These are phyloP conservation scores for Erynnis tages DNA, from an alignment of 2,888 invertebrate species.

Conservation along the genomic window DNA sequence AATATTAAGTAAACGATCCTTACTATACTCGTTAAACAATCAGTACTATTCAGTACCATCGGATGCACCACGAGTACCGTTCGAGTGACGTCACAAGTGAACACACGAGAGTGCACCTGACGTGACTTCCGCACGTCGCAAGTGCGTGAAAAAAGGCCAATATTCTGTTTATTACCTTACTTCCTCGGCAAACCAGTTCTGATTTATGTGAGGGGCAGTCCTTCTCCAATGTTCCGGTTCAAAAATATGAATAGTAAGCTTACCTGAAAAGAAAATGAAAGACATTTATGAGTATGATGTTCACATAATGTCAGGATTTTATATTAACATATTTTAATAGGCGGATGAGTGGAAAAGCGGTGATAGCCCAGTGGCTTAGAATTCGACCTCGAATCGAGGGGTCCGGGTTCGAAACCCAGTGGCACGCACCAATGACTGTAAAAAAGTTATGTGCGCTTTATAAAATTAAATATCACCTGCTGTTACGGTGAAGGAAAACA, in stretches of 20 bases:
- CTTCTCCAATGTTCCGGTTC: neutral
- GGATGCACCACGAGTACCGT: slow-evolving; percentile 10
- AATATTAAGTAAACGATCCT: too few species aligned
- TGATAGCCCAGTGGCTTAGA: too few species aligned
- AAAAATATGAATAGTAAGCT: neutral
- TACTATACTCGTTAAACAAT: too few species aligned
- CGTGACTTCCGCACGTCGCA: slow-evolving; percentile 7
- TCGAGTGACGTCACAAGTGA: slow-evolving; percentile 22
- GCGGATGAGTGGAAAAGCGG: too few species aligned
- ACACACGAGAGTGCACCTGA: slow-evolving; percentile 21
- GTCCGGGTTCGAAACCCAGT: too few species aligned
- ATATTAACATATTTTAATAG: too few species aligned
- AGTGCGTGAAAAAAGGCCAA: neutral
- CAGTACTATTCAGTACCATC: too few species aligned
- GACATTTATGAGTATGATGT: neutral
- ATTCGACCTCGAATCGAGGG: too few species aligned
- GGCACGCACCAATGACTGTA: too few species aligned
- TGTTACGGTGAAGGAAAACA: too few species aligned
- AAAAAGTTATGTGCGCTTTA: too few species aligned
- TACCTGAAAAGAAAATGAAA: slow-evolving; percentile 6
- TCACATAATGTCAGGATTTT: neutral
- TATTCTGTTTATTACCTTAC: slow-evolving; percentile 1
- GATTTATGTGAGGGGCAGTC: neutral
- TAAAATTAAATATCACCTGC: too few species aligned
- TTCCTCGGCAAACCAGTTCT: neutral